Conservation (phyloP, 2,888 invertebrate species). For the Catocala nupta region DNA sequence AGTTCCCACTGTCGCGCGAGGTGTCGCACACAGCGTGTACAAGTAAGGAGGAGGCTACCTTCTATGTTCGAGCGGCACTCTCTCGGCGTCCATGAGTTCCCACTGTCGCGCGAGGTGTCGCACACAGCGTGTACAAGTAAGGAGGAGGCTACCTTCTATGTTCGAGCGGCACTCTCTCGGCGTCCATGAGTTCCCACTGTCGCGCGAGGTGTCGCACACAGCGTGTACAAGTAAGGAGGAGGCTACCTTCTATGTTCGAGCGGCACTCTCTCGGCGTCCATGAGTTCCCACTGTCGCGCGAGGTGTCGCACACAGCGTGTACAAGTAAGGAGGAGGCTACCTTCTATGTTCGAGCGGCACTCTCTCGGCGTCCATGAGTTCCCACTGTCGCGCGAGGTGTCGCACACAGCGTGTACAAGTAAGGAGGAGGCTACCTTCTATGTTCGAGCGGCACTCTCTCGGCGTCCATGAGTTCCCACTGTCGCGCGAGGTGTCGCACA, state of each 20-base stretch:
- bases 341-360: slow-evolving; percentile 89
- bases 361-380: slow-evolving; percentile 93
- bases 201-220: slow-evolving; percentile 92
- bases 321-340: slow-evolving; percentile 5
- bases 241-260: slow-evolving; percentile 81
- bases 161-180: slow-evolving; percentile 93
- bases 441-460: slow-evolving; percentile 92
- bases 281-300: slow-evolving; percentile 94
- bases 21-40: slow-evolving; percentile 78
- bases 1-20: slow-evolving; percentile 95
- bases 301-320: slow-evolving; percentile 89
- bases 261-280: slow-evolving; percentile 94
- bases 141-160: slow-evolving; percentile 30
- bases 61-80: slow-evolving; percentile 85
- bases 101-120: slow-evolving; percentile 94
- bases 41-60: too few species aligned
- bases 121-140: neutral
- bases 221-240: neutral
- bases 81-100: slow-evolving; percentile 94
- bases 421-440: slow-evolving; percentile 19
- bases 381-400: slow-evolving; percentile 95
- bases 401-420: slow-evolving; percentile 82
- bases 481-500: slow-evolving; percentile 93
- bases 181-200: slow-evolving; percentile 96
- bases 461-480: slow-evolving; percentile 95